Conservation (phyloP, 1,140 invertebrate genomes). For the Bombus terrestris region DNA sequence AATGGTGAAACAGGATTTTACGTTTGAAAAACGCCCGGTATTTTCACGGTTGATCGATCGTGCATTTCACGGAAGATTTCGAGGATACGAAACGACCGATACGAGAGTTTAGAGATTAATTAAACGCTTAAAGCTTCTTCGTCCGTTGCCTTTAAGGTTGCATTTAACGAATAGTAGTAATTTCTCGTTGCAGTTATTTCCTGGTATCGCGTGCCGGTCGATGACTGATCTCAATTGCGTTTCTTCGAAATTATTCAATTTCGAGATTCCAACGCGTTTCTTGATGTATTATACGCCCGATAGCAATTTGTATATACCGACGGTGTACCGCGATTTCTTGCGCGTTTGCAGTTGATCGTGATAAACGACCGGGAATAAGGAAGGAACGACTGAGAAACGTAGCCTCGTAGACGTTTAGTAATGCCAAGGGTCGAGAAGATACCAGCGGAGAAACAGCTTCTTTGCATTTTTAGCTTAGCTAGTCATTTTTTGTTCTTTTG, state of each 20-base stretch:
- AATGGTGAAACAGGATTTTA: not conserved
- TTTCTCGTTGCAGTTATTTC: slow-evolving; percentile 51
- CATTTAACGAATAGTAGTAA: slow-evolving; percentile 48
- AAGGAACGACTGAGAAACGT: too few species aligned
- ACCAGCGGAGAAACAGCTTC: not conserved
- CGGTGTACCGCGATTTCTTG: not conserved
- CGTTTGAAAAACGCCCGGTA: not conserved
- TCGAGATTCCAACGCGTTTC: not conserved
- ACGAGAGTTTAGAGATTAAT: slow-evolving; percentile 41
- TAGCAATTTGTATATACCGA: slow-evolving; percentile 14
- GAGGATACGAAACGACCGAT: not conserved
- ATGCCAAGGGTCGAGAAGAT: not conserved
- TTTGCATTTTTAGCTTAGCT: not conserved
- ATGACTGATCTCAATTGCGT: slow-evolving; percentile 36
- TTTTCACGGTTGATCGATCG: slow-evolving; percentile 26
- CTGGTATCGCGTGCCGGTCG: slow-evolving; percentile 36
- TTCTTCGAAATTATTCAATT: slow-evolving; percentile 11
- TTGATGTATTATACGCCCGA: slow-evolving; percentile 12
- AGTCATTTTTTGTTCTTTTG: not conserved
- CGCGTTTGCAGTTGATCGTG: not conserved
- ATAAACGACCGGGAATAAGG: not conserved
- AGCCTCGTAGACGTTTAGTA: not conserved
- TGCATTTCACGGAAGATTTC: slow-evolving; percentile 5
- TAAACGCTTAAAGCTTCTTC: slow-evolving; percentile 43
- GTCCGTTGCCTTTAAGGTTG: slow-evolving; percentile 20